A percentile compares a stretch with the other conserved stretches of the same genome.
Conservation (phyloP, 2,113 vertebrate genomes). For the Myotis lucifugus region DNA sequence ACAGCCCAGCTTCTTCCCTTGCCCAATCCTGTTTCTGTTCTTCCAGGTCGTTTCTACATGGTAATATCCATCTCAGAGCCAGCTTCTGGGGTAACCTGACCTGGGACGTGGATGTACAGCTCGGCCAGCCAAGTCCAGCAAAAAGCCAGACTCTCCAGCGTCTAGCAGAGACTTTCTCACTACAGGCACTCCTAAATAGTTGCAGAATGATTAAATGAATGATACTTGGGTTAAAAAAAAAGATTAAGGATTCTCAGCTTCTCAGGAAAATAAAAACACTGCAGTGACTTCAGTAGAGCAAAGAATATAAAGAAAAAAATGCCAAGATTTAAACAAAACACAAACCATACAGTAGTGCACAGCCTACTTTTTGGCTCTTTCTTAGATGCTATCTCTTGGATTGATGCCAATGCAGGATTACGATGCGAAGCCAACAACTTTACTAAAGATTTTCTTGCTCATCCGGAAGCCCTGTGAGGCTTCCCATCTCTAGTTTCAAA, state of each 20-base stretch:
- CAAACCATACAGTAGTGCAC: not conserved
- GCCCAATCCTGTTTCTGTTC: not conserved
- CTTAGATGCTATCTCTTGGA: not conserved
- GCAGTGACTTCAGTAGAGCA: not conserved
- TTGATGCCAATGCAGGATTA: not conserved
- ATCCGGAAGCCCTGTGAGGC: not conserved
- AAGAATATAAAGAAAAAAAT: not conserved
- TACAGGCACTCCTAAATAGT: not conserved
- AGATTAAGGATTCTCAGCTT: not conserved
- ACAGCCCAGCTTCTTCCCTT: not conserved
- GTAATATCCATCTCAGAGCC: not conserved
- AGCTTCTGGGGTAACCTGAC: not conserved
- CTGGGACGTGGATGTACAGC: not conserved
- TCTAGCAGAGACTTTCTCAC: not conserved
- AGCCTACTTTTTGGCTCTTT: not conserved
- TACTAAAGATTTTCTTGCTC: not conserved
- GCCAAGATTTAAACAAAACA: not conserved
- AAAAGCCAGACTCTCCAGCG: not conserved
- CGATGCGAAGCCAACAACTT: not conserved
- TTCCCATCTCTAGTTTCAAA: not conserved
- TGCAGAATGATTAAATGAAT: not conserved
- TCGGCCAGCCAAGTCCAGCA: not conserved
- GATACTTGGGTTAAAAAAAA: not conserved
- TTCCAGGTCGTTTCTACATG: not conserved
- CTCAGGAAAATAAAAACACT: not conserved